A percentile compares a stretch with the other conserved stretches of the same genome.
phyloP scores from a whole-genome alignment of 2,797 vertebrate genomes.

The Chelonia mydas region DNA sequence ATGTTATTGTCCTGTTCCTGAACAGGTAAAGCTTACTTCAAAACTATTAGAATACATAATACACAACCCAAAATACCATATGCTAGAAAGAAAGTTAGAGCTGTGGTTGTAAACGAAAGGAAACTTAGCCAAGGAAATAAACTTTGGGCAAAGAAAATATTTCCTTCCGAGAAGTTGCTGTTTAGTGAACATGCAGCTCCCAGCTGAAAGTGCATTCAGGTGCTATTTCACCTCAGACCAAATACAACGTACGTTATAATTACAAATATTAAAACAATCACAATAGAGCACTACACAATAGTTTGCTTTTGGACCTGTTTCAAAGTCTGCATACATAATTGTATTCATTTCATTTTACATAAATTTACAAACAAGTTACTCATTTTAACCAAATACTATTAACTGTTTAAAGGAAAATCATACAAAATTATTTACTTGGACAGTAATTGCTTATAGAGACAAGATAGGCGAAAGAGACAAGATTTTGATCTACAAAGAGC shows the following conservation, averaged over 20 bases:
- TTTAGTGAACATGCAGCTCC: not conserved
- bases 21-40: not conserved
- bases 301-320: not conserved
- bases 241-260: not conserved
- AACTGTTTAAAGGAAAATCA: not conserved
- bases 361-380: not conserved
- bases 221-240: not conserved
- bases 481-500: not conserved
- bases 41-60: not conserved
- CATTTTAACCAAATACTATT: not conserved
- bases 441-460: not conserved
- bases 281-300: not conserved
- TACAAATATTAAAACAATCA: not conserved
- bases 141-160: not conserved
- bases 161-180: not conserved
- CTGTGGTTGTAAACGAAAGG: not conserved
- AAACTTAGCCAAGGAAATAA: fast-evolving
- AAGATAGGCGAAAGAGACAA: not conserved
- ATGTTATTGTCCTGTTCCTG: not conserved
- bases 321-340: fast-evolving
- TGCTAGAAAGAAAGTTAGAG: not conserved
- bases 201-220: not conserved
- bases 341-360: not conserved
- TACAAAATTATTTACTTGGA: not conserved
- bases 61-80: not conserved